A percentile compares a stretch with the other conserved stretches of the same genome.
Conservation (phyloP, 2,113 vertebrate species). For the Cebidichthys violaceus region DNA sequence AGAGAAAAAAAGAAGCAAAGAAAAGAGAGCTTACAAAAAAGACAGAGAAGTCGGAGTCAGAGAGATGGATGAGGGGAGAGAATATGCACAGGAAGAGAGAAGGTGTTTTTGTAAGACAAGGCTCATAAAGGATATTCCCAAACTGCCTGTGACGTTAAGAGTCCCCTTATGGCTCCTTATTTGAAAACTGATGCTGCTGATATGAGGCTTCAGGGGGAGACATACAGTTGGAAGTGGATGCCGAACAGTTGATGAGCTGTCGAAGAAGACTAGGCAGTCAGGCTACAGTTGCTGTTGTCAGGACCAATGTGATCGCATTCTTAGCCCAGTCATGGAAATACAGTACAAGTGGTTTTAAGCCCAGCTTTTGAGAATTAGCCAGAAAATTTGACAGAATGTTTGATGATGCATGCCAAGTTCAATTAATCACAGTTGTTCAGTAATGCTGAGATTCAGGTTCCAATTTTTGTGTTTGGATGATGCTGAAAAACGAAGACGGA, state of each 20-base stretch:
- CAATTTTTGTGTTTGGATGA: slow-evolving; percentile 38
- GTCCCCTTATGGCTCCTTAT: slow-evolving; percentile 46
- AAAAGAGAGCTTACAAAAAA: slow-evolving; percentile 27
- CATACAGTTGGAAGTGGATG: slow-evolving; percentile 40
- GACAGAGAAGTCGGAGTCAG: slow-evolving; percentile 5
- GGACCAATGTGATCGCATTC: slow-evolving; percentile 49
- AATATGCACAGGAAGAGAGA: slow-evolving; percentile 45
- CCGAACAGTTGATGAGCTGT: slow-evolving; percentile 70
- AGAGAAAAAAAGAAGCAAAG: background rate
- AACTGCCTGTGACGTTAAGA: slow-evolving; percentile 47
- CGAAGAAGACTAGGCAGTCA: slow-evolving; percentile 38
- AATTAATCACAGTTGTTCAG: slow-evolving; percentile 31
- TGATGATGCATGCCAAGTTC: slow-evolving; percentile 32
- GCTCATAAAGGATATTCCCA: slow-evolving; percentile 58
- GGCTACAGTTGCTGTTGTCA: slow-evolving; percentile 35
- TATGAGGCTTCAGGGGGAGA: slow-evolving; percentile 35
- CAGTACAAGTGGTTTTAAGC: slow-evolving; percentile 43
- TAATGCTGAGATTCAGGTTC: slow-evolving; percentile 14
- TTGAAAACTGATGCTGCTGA: slow-evolving; percentile 46
- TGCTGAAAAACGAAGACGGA: slow-evolving; percentile 43
- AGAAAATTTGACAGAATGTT: slow-evolving; percentile 47
- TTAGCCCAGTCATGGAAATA: slow-evolving; percentile 16
- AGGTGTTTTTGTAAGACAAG: slow-evolving; percentile 42
- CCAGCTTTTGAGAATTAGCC: slow-evolving; percentile 29
- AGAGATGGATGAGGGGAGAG: slow-evolving; percentile 60